Percentiles rank a stretch among this genome's conserved stretches.
Evolutionary conservation across 2,113 vertebrate species (phyloP).

Genomic region (Tor tambroides): DNA sequence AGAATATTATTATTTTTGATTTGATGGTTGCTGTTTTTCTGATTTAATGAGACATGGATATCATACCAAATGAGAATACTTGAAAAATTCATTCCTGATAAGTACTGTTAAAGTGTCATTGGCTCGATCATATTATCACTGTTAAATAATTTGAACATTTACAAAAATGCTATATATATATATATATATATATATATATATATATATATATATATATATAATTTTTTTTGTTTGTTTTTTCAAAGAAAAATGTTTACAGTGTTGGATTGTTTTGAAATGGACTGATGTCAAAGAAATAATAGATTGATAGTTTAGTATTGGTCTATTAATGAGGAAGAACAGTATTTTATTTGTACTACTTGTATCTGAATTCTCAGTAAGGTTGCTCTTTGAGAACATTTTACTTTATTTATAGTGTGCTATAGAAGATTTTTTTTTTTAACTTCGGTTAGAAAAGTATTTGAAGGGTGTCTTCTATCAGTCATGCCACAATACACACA

Average conservation of each 20-base stretch:
- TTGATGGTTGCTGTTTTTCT: not conserved
- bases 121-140: not conserved
- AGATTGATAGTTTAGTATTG: not conserved
- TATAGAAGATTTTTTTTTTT: too few relatives aligned
- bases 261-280: not conserved
- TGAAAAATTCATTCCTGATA: not conserved
- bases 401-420: slow-evolving; percentile 23
- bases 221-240: not conserved
- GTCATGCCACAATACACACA: not conserved
- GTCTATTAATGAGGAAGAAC: not conserved
- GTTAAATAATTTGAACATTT: not conserved
- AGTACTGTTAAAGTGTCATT: not conserved
- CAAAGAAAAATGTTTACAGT: not conserved
- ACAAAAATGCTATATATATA: not conserved
- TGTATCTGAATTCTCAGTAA: not conserved
- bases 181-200: not conserved
- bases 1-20: not conserved
- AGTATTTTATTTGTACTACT: not conserved
- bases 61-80: not conserved
- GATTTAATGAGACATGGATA: not conserved
- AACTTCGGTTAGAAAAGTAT: not conserved
- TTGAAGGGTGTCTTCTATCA: not conserved
- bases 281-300: not conserved
- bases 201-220: not conserved
- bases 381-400: not conserved